Base-by-base conservation (phyloP, 2,797 vertebrate species). In the Gobionotothen gibberifrons region DNA sequence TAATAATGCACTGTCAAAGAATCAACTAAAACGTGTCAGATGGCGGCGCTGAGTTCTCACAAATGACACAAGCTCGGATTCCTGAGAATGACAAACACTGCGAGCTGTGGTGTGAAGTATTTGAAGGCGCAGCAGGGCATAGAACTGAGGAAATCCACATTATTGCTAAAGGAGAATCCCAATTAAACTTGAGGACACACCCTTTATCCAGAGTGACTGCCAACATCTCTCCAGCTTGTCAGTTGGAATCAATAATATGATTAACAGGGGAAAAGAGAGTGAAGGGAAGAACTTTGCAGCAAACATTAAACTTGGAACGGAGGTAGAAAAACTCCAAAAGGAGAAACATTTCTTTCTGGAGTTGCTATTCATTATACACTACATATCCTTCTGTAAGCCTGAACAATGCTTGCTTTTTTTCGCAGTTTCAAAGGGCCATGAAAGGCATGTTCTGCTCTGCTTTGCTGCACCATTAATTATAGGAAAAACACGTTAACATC, bases 91-190 rank as follows among this genome's bases (percentile, higher is more conserved):
- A 91, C 80, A 89, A 89, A 87, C 76, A 64, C 64, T 15, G 51
- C 48, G 55, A 74, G 78, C 64, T 79, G 81, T 71, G 77, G 79
- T 85, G 87, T 73, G 73, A 89, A 80, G 76, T 21, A 14, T 79
- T 63, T 69, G 61, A 62, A 48, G 54, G 59, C 32, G 52, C 70
- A 43, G 73, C 40, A 29, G 71, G 66, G 74, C 60, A 56, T 43
- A 66, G 78, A 73, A 65, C 46, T 26, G 76, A 89, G 87, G 89
- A 86, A 91, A 89, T 84, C 87, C 78, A 78, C 79, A 73, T 74
- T 73, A 79, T 76, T 82, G 64, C 78, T 67, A 26, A 84, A 76
- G 83, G 86, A 89, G 85, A 91, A 90, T 85, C 77, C 86, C 82
- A 82, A 81, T 87, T 87, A 82, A 90, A 88, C 21, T 82, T 43